Conservation (phyloP, 2,888 invertebrate species). For the Chesias legatella region DNA sequence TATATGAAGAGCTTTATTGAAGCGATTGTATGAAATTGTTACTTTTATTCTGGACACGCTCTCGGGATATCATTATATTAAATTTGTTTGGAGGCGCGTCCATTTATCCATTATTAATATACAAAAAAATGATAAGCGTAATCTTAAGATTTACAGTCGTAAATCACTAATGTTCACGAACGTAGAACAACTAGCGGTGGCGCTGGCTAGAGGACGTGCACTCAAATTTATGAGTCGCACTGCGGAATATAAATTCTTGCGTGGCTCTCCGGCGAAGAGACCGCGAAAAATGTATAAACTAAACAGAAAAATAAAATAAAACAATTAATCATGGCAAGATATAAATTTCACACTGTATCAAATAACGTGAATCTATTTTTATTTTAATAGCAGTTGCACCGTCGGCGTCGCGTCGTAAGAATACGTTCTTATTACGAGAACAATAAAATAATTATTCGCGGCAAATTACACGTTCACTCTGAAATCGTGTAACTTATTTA, state of each 20-base stretch:
- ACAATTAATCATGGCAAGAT: constrained; percentile 15
- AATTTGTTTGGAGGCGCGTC: not conserved
- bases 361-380: too few relatives aligned
- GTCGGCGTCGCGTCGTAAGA: too few relatives aligned
- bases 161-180: constrained; percentile 57
- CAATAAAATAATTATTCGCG: too few relatives aligned
- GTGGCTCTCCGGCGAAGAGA: constrained; percentile 54
- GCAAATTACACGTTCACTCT: too few relatives aligned
- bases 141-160: constrained; percentile 64
- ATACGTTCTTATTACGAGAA: too few relatives aligned
- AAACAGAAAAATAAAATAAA: constrained; percentile 31
- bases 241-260: constrained; percentile 76
- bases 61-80: constrained; percentile 35
- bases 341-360: constrained; percentile 1
- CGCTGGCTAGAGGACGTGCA: constrained; percentile 61
- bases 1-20: constrained; percentile 33
- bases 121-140: constrained; percentile 44
- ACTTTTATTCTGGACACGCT: constrained; percentile 28
- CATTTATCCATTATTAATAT: not conserved
- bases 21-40: constrained; percentile 28
- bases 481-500: too few relatives aligned
- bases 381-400: too few relatives aligned
- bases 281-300: constrained; percentile 57
- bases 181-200: constrained; percentile 63
- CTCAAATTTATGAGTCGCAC: constrained; percentile 77